These are phyloP conservation scores for Caenorhabditis macrosperma DNA, from an alignment of 2,888 invertebrate genomes.

Conservation along the genomic window DNA sequence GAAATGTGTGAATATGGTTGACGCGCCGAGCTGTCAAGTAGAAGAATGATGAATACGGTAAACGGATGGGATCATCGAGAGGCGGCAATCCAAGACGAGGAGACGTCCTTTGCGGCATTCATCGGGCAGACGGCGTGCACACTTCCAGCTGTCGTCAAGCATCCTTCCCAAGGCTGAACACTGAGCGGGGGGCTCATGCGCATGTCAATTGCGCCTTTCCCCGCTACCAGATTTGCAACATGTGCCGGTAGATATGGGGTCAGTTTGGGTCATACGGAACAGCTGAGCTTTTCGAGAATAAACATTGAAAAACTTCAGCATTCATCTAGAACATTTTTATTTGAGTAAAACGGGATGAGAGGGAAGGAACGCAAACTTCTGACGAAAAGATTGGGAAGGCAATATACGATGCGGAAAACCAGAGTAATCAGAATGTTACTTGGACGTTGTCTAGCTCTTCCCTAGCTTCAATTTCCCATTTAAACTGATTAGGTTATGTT, in stretches of 20 bases:
- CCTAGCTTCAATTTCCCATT: no score
- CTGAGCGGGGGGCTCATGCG: conserved; percentile 32
- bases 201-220: conserved; percentile 27
- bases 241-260: conserved; percentile 14
- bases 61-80: conserved; percentile 55
- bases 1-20: conserved; percentile 48
- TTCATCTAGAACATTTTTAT: no score
- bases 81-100: background rate
- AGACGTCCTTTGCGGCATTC: conserved; percentile 46
- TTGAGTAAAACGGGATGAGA: no score
- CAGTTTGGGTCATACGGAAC: background rate
- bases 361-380: no score
- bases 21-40: conserved; percentile 52
- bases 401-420: no score
- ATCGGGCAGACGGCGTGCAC: conserved; percentile 53
- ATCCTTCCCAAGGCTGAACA: conserved; percentile 52
- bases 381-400: no score
- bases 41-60: conserved; percentile 65
- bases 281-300: no score
- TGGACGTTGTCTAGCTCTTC: no score
- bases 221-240: conserved; percentile 38
- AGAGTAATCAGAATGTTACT: no score
- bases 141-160: conserved; percentile 63
- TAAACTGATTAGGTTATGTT: no score
- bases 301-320: no score